A percentile compares a stretch with the other conserved stretches of the same genome.
phyloP scores from a whole-genome alignment of 1,140 invertebrate genomes.

The Sitodiplosis mosellana region DNA sequence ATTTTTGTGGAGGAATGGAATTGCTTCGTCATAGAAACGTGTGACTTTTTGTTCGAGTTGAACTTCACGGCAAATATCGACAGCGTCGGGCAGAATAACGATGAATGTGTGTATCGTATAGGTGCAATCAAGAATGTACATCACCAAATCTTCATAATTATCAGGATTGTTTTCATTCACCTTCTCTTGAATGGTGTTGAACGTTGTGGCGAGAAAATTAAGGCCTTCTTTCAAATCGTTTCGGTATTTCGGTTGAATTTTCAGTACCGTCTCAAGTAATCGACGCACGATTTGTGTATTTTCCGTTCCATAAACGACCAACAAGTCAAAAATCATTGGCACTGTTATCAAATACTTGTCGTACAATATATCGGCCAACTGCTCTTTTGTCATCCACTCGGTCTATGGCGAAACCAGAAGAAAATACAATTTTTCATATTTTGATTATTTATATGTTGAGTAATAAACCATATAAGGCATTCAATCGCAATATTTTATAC shows the following conservation, averaged over 20 bases:
- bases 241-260: constrained; percentile 46
- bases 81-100: constrained; percentile 35
- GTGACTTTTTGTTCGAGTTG: constrained; percentile 31
- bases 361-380: constrained; percentile 52
- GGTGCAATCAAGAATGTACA: constrained; percentile 48
- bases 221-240: constrained; percentile 41
- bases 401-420: constrained; percentile 16
- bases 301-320: constrained; percentile 45
- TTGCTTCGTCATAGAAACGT: constrained; percentile 39
- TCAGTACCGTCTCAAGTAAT: constrained; percentile 46
- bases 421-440: constrained; percentile 1
- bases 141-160: constrained; percentile 43
- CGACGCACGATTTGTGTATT: constrained; percentile 39
- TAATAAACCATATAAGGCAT: too few relatives aligned
- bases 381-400: constrained; percentile 40
- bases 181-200: constrained; percentile 20
- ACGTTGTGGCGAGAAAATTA: constrained; percentile 27
- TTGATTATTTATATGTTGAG: constrained; percentile 1
- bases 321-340: constrained; percentile 60
- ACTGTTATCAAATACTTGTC: constrained; percentile 65
- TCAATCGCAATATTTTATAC: too few relatives aligned
- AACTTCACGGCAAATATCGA: constrained; percentile 13
- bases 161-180: constrained; percentile 14
- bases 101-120: constrained; percentile 45
- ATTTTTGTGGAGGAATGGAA: constrained; percentile 41